Conservation (phyloP, 2,113 vertebrate genomes). For the Clinocottus analis region DNA sequence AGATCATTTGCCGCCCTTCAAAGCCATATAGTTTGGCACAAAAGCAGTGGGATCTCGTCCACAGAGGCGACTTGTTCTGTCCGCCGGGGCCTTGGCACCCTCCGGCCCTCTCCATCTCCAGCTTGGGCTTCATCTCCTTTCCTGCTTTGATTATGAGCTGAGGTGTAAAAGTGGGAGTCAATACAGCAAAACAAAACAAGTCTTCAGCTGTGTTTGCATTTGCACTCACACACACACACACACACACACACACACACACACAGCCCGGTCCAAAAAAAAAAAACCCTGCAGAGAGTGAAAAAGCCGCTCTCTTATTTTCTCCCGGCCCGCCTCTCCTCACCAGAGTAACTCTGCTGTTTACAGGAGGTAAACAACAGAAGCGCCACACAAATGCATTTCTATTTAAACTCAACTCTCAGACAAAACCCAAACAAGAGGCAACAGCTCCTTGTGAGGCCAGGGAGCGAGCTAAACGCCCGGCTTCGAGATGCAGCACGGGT, state of each 20-base stretch:
- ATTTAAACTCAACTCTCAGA: constrained; percentile 25
- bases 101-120: constrained; percentile 7
- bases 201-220: constrained; percentile 70
- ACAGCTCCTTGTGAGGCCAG: neutral
- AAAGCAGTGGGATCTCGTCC: constrained; percentile 21
- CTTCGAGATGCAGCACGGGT: neutral
- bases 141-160: constrained; percentile 58
- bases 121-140: constrained; percentile 21
- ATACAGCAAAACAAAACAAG: constrained; percentile 56
- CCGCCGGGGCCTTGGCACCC: constrained; percentile 34
- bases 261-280: neutral
- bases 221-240: constrained; percentile 4
- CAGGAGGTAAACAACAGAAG: constrained; percentile 41
- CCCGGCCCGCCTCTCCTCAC: neutral
- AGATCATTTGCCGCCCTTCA: constrained; percentile 47
- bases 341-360: constrained; percentile 53
- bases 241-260: neutral
- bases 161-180: constrained; percentile 67
- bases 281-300: constrained; percentile 19
- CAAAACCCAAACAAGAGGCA: constrained; percentile 26
- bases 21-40: constrained; percentile 25
- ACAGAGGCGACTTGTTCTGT: constrained; percentile 63
- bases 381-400: constrained; percentile 38
- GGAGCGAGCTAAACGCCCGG: neutral
- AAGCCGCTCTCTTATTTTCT: constrained; percentile 27